Percentiles rank a stretch among this genome's conserved stretches.
Evolutionary conservation across 2,888 invertebrate species (phyloP).

Genomic region (Ochropacha duplaris): DNA sequence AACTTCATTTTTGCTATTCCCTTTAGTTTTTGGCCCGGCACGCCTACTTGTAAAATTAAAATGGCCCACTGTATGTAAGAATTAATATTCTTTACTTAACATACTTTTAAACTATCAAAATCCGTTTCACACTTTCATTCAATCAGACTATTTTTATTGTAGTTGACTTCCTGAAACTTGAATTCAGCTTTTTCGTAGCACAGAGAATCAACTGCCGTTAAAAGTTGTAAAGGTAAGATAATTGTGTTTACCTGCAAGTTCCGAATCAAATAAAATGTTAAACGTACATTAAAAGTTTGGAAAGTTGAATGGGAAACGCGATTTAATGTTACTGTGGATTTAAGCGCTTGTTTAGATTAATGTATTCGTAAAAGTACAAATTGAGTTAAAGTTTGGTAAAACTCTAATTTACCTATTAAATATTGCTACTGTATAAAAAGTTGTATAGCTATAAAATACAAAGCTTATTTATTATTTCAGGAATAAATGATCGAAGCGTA

Average conservation of each 20-base stretch:
- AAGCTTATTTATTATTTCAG: neutral
- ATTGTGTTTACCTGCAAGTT: conserved; percentile 39
- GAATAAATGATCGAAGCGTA: too few relatives aligned
- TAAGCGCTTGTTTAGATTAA: conserved; percentile 2
- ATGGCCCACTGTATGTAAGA: too few relatives aligned
- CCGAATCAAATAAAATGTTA: conserved; percentile 48
- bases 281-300: conserved; percentile 36
- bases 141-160: neutral
- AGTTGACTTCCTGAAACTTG: neutral
- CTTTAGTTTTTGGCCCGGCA: too few relatives aligned
- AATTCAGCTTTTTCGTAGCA: conserved; percentile 21
- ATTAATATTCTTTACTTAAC: too few relatives aligned
- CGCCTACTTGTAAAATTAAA: too few relatives aligned
- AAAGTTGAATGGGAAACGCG: conserved; percentile 13
- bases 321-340: conserved; percentile 11
- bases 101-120: too few relatives aligned
- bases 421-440: neutral
- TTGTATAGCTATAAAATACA: neutral
- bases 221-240: conserved; percentile 40
- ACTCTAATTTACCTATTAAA: neutral
- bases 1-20: too few relatives aligned
- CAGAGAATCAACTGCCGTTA: conserved; percentile 30
- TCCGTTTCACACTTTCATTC: neutral
- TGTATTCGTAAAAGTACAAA: neutral
- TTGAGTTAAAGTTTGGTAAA: neutral